Conservation (phyloP, 2,113 vertebrate species). For the Burhinus oedicnemus region DNA sequence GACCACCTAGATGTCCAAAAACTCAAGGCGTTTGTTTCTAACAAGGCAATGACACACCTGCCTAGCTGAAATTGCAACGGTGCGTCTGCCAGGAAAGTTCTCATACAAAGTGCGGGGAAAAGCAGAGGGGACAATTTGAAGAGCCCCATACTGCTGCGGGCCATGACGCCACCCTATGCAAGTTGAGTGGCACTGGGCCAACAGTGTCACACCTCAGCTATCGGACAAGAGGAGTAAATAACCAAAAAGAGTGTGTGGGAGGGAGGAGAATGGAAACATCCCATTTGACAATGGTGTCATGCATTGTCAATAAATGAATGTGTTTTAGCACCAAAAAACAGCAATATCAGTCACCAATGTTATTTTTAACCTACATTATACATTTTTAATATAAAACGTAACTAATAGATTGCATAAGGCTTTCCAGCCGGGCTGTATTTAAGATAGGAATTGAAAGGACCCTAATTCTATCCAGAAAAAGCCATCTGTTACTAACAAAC, state of each 20-base stretch:
- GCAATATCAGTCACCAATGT: neutral
- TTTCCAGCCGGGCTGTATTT: slow-evolving; percentile 14
- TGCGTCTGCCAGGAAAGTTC: neutral
- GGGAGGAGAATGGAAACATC: neutral
- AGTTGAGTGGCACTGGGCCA: neutral
- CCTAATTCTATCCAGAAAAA: slow-evolving; percentile 60
- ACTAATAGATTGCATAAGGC: slow-evolving; percentile 1
- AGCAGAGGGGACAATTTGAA: neutral
- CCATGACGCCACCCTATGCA: neutral
- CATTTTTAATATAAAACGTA: slow-evolving; percentile 9
- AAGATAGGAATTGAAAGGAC: slow-evolving; percentile 55
- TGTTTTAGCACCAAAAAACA: slow-evolving; percentile 22
- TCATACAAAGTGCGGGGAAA: neutral
- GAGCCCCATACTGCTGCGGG: rapidly evolving
- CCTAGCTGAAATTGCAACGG: neutral
- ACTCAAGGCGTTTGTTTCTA: neutral
- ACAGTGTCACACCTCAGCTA: neutral
- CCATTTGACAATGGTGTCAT: neutral
- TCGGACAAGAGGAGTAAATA: slow-evolving; percentile 41
- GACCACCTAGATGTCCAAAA: slow-evolving; percentile 30
- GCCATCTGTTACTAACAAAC: slow-evolving; percentile 58
- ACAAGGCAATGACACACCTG: neutral
- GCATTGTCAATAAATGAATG: slow-evolving; percentile 14
- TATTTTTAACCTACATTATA: slow-evolving; percentile 8
- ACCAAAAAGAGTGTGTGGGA: neutral